Percentiles rank a stretch among this genome's conserved stretches.
Conservation (phyloP, 2,888 invertebrate genomes). For the Nomada flava region DNA sequence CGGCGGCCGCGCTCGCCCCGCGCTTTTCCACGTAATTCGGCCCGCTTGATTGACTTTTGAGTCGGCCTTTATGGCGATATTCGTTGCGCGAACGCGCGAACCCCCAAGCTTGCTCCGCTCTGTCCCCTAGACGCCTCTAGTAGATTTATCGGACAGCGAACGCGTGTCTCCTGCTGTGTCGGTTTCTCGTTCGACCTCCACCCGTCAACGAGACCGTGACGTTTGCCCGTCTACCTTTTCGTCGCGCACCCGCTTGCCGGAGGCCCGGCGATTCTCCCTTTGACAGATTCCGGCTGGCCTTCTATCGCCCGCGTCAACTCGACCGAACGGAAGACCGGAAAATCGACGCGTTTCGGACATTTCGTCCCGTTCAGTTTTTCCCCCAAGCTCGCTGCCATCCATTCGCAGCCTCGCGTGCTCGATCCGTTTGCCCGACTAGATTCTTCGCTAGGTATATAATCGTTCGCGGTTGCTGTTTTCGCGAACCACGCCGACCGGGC, state of each 20-base stretch:
- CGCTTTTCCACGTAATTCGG: conserved; percentile 75
- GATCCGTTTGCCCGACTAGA: background rate
- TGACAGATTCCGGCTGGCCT: conserved; percentile 29
- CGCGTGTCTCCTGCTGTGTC: conserved; percentile 58
- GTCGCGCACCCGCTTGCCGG: conserved; percentile 49
- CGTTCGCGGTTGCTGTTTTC: conserved; percentile 58
- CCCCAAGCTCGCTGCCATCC: too few relatives aligned
- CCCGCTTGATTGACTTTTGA: conserved; percentile 75
- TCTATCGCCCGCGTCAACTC: conserved; percentile 9
- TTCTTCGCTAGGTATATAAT: conserved; percentile 27
- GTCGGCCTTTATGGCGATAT: conserved; percentile 75
- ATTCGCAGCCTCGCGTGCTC: background rate
- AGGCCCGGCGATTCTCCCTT: conserved; percentile 42
- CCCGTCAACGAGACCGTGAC: conserved; percentile 46
- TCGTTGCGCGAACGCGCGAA: conserved; percentile 57
- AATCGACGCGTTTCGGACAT: background rate
- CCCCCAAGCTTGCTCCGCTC: conserved; percentile 38
- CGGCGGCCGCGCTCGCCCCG: conserved; percentile 51
- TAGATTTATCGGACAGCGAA: conserved; percentile 69
- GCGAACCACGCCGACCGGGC: conserved; percentile 9
- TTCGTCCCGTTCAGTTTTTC: background rate
- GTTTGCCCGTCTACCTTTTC: conserved; percentile 44
- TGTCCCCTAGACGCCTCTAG: conserved; percentile 51
- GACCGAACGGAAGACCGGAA: background rate
- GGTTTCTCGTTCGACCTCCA: conserved; percentile 53